A percentile compares a stretch with the other conserved stretches of the same genome.
These are phyloP conservation scores for Lymantria monacha DNA, from an alignment of 2,888 invertebrate species.

Conservation along the genomic window DNA sequence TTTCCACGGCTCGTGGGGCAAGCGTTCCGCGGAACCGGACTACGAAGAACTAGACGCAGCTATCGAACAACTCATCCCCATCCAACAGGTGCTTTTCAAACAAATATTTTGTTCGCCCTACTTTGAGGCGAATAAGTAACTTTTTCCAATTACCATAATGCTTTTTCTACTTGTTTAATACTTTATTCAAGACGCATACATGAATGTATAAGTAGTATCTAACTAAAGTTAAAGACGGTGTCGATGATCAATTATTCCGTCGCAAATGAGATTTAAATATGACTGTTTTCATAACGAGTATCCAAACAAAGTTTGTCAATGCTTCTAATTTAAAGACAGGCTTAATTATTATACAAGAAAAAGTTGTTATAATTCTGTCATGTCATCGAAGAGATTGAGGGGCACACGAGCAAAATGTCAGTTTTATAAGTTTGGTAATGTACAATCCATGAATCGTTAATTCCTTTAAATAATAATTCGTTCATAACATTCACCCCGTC, in stretches of 20 bases:
- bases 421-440: too few relatives aligned
- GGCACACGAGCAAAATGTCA: too few relatives aligned
- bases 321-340: not conserved
- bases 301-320: not conserved
- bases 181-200: conserved; percentile 11
- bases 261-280: not conserved
- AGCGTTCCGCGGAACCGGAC: conserved; percentile 74
- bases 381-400: too few relatives aligned
- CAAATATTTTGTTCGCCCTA: not conserved
- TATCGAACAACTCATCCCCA: conserved; percentile 57
- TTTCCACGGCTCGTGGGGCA: conserved; percentile 87
- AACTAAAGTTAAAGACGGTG: not conserved
- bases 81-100: conserved; percentile 50
- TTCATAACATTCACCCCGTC: too few relatives aligned
- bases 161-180: conserved; percentile 4
- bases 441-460: too few relatives aligned
- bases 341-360: too few relatives aligned
- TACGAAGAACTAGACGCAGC: conserved; percentile 66
- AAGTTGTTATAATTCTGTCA: too few relatives aligned
- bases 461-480: too few relatives aligned
- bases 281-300: not conserved
- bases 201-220: conserved; percentile 7
- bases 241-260: not conserved
- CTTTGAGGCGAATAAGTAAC: not conserved
- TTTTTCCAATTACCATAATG: conserved; percentile 5